Evolutionary conservation across 2,113 vertebrate genomes (phyloP).

Genomic region (Cygnus buccinator): DNA sequence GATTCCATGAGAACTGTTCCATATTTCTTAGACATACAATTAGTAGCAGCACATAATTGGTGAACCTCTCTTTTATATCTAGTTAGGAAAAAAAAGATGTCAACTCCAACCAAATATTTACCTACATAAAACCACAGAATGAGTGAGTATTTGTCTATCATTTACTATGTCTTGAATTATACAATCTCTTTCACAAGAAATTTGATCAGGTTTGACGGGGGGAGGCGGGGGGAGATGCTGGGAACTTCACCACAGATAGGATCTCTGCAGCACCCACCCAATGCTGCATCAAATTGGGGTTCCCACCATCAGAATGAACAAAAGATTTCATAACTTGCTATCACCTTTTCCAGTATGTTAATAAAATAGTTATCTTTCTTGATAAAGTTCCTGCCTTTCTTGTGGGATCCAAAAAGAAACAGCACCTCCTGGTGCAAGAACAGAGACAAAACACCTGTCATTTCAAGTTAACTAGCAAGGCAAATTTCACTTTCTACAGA

Average conservation of each 20-base stretch:
- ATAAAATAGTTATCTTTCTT: not conserved
- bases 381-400: not conserved
- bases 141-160: too few relatives aligned
- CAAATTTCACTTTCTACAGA: not conserved
- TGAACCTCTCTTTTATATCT: conserved; percentile 99
- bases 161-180: not conserved
- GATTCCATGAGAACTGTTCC: conserved; percentile 99
- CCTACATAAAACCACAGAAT: too few relatives aligned
- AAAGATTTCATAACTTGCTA: not conserved
- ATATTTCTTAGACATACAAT: conserved; percentile 99
- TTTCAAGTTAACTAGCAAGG: not conserved
- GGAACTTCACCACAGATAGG: not conserved
- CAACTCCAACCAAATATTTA: not conserved
- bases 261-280: accelerated
- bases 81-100: conserved; percentile 47
- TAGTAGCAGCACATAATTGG: conserved; percentile 92
- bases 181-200: not conserved
- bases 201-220: not conserved
- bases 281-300: accelerated
- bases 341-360: not conserved
- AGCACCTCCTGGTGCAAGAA: not conserved
- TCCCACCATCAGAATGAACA: not conserved
- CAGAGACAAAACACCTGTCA: not conserved
- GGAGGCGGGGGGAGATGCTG: not conserved
- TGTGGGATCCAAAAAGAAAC: not conserved